These are phyloP conservation scores for Drosophila sulfurigaster DNA, from an alignment of 1,140 invertebrate genomes.

Conservation along the genomic window DNA sequence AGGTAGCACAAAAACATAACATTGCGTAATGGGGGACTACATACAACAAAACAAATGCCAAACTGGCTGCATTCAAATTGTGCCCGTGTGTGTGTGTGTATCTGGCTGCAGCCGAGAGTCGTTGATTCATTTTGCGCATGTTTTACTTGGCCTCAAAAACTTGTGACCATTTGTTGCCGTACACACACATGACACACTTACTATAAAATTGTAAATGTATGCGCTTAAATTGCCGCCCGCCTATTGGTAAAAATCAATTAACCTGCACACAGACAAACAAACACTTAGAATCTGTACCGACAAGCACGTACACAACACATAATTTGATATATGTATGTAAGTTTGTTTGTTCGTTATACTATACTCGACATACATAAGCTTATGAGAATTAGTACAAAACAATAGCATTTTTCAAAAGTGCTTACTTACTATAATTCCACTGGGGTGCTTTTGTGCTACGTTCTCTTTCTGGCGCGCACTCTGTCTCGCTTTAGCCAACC, in stretches of 20 bases:
- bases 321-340: slow-evolving; percentile 7
- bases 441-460: slow-evolving; percentile 17
- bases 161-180: slow-evolving; percentile 49
- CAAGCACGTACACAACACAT: background rate
- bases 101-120: slow-evolving; percentile 52
- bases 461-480: slow-evolving; percentile 11
- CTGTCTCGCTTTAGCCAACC: slow-evolving; percentile 18
- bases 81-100: slow-evolving; percentile 37
- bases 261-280: slow-evolving; percentile 6
- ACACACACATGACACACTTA: slow-evolving; percentile 1
- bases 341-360: background rate
- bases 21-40: slow-evolving; percentile 69
- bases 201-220: background rate
- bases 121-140: slow-evolving; percentile 52
- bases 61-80: slow-evolving; percentile 62
- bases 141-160: slow-evolving; percentile 65
- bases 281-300: slow-evolving; percentile 4
- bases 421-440: slow-evolving; percentile 52
- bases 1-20: slow-evolving; percentile 57
- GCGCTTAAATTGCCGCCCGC: slow-evolving; percentile 30
- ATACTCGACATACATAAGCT: slow-evolving; percentile 39
- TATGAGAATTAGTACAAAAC: slow-evolving; percentile 23
- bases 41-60: slow-evolving; percentile 47
- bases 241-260: slow-evolving; percentile 67
- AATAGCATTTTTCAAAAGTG: slow-evolving; percentile 45